Conservation (phyloP, 1,140 invertebrate species). For the Neodiprion lecontei region DNA sequence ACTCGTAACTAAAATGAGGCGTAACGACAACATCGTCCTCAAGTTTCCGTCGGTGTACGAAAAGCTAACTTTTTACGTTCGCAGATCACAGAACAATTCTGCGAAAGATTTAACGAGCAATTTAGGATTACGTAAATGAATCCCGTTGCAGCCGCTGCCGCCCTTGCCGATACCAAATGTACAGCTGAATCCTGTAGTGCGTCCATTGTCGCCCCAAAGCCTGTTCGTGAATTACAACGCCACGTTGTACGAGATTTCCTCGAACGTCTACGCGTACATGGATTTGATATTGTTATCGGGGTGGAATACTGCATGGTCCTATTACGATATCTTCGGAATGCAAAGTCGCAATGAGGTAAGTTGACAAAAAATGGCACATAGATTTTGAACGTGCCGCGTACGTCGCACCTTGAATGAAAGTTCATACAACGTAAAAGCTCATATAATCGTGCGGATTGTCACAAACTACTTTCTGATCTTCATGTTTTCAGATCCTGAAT, state of each 20-base stretch:
- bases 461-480: neutral
- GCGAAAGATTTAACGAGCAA: neutral
- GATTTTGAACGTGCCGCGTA: neutral
- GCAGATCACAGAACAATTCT: neutral
- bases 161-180: neutral
- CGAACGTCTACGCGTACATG: neutral
- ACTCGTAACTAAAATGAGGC: neutral
- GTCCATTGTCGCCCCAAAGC: neutral
- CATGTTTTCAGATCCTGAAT: neutral
- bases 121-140: neutral
- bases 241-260: neutral
- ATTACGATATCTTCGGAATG: neutral
- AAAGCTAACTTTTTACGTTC: neutral
- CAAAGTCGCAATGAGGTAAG: neutral
- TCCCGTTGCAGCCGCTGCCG: neutral
- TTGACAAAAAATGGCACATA: neutral
- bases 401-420: neutral
- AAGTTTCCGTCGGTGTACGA: neutral
- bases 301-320: neutral
- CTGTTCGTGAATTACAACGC: neutral
- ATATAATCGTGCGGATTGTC: neutral
- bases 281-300: neutral
- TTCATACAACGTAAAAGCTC: neutral
- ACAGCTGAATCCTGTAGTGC: neutral
- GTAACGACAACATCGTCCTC: too few relatives aligned